Conservation (phyloP, 2,888 invertebrate species). For the Stenichneumon culpator region DNA sequence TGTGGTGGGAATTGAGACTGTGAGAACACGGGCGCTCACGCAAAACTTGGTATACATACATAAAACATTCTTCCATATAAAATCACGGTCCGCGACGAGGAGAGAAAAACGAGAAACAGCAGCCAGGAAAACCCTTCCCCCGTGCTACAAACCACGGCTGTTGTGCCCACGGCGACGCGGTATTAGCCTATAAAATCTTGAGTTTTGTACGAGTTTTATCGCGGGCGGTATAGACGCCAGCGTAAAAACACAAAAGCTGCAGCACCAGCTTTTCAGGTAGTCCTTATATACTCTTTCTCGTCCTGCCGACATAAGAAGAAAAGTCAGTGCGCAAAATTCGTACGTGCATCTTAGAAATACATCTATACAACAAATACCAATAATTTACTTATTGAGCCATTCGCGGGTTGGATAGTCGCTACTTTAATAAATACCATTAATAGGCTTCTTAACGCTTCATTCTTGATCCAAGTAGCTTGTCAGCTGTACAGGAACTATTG, state of each 20-base stretch:
- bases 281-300: slow-evolving; percentile 23
- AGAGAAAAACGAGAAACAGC: slow-evolving; percentile 47
- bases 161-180: slow-evolving; percentile 68
- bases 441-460: too few species aligned
- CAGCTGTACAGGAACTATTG: too few species aligned
- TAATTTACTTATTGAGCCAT: background rate
- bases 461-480: too few species aligned
- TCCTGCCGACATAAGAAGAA: slow-evolving; percentile 32
- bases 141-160: slow-evolving; percentile 61
- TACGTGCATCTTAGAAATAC: slow-evolving; percentile 1
- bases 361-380: slow-evolving; percentile 23
- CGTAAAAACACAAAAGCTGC: slow-evolving; percentile 71
- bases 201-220: slow-evolving; percentile 79
- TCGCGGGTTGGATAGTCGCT: background rate
- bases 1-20: slow-evolving; percentile 73
- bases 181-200: slow-evolving; percentile 81
- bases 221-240: slow-evolving; percentile 62
- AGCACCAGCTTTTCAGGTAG: slow-evolving; percentile 37
- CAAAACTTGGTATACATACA: slow-evolving; percentile 75
- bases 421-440: background rate
- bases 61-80: slow-evolving; percentile 79
- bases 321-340: slow-evolving; percentile 4
- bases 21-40: slow-evolving; percentile 65
- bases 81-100: slow-evolving; percentile 77
- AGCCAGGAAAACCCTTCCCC: slow-evolving; percentile 26